Percentiles rank a stretch among this genome's conserved stretches.
Conservation (phyloP, 1,140 invertebrate genomes). For the Carposina sasakii region DNA sequence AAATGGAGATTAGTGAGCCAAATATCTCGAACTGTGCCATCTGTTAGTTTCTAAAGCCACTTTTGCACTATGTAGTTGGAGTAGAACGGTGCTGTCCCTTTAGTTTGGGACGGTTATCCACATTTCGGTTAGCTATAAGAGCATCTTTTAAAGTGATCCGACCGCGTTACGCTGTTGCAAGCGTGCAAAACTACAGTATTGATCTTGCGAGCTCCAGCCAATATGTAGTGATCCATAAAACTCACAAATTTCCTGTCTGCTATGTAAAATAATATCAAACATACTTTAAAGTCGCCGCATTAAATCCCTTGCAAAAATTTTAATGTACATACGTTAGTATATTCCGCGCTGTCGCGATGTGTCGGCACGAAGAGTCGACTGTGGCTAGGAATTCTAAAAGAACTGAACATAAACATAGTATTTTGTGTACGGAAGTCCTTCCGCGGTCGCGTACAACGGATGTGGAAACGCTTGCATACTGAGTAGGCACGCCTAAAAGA, state of each 20-base stretch:
- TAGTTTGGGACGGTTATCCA: too few species aligned
- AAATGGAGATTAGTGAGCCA: slow-evolving; percentile 68
- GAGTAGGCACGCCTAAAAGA: slow-evolving; percentile 68
- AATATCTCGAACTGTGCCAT: slow-evolving; percentile 64
- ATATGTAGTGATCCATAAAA: too few species aligned
- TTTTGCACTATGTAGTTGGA: slow-evolving; percentile 32
- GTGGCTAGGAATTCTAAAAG: slow-evolving; percentile 62
- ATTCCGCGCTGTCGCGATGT: slow-evolving; percentile 48
- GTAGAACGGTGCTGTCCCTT: too few species aligned
- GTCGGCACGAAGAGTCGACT: slow-evolving; percentile 59
- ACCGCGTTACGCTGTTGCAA: too few species aligned
- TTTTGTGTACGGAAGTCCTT: slow-evolving; percentile 68
- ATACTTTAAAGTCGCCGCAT: too few species aligned
- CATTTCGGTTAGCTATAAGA: too few species aligned
- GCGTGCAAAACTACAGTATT: too few species aligned
- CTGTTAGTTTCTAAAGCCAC: slow-evolving; percentile 50
- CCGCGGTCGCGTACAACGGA: slow-evolving; percentile 64
- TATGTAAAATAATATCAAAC: too few species aligned
- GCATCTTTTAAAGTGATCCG: too few species aligned
- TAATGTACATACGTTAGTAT: slow-evolving; percentile 41
- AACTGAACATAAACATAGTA: slow-evolving; percentile 63
- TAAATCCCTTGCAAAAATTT: slow-evolving; percentile 18
- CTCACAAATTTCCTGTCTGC: too few species aligned
- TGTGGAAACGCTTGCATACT: slow-evolving; percentile 68
- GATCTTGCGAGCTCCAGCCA: too few species aligned